These are phyloP conservation scores for Stenichneumon culpator DNA, from an alignment of 2,888 invertebrate species.

Conservation along the genomic window DNA sequence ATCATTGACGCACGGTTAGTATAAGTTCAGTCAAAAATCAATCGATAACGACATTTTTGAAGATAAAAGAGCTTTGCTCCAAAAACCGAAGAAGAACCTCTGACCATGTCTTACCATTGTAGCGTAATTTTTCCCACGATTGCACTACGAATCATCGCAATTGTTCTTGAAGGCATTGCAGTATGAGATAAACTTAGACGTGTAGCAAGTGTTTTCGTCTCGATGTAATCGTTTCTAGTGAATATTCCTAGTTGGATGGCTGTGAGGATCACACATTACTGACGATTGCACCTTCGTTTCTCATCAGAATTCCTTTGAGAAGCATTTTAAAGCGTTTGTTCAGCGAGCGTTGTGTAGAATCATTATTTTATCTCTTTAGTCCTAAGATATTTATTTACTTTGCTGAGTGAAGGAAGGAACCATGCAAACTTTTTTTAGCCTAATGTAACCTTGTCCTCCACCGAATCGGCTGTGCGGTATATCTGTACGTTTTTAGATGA, in stretches of 20 bases:
- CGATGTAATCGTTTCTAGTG: neutral
- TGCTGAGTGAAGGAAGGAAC: neutral
- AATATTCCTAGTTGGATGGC: neutral
- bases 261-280: neutral
- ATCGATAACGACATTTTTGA: neutral
- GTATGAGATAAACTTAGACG: neutral
- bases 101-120: neutral
- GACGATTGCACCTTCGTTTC: neutral
- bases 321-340: neutral
- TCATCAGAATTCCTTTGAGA: neutral
- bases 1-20: slow-evolving; percentile 56
- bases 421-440: neutral
- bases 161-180: neutral
- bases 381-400: neutral
- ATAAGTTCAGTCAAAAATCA: slow-evolving; percentile 13
- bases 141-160: slow-evolving; percentile 7
- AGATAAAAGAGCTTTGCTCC: neutral
- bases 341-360: neutral
- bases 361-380: neutral
- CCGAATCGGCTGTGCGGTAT: neutral
- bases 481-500: neutral
- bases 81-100: neutral
- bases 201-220: neutral
- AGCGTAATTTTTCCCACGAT: neutral
- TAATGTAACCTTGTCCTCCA: neutral